A percentile compares a stretch with the other conserved stretches of the same genome.
These are phyloP conservation scores for Nomia melanderi DNA, from an alignment of 1,140 invertebrate species.

Conservation along the genomic window DNA sequence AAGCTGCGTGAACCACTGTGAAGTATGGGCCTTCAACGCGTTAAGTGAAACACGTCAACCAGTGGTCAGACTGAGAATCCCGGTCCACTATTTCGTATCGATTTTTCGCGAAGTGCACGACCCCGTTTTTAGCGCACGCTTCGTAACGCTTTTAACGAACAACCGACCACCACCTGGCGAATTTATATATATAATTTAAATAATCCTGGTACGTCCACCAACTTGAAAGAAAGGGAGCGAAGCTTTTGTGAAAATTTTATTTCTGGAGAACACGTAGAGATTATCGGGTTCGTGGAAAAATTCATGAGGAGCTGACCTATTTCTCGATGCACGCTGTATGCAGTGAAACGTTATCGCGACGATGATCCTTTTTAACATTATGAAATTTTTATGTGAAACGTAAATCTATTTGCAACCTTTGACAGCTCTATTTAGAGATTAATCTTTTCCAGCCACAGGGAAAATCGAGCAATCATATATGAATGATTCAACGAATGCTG, in stretches of 20 bases:
- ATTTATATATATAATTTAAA: background rate
- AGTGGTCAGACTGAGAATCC: slow-evolving; percentile 19
- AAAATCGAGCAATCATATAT: background rate
- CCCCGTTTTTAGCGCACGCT: slow-evolving; percentile 40
- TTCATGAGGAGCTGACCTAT: no score
- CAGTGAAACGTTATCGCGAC: background rate
- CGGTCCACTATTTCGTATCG: slow-evolving; percentile 37
- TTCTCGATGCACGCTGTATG: no score
- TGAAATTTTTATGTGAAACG: no score
- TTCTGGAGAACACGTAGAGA: background rate
- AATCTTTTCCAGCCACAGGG: background rate
- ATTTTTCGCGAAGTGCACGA: slow-evolving; percentile 44
- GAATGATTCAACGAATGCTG: background rate
- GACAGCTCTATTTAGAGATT: no score
- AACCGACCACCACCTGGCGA: background rate
- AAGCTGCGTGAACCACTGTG: background rate
- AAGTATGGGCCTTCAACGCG: background rate
- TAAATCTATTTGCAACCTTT: no score
- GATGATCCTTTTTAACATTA: background rate
- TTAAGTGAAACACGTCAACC: slow-evolving; percentile 28
- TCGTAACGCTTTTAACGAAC: slow-evolving; percentile 26
- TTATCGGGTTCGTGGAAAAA: background rate
- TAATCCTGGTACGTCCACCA: background rate
- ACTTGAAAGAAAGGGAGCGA: background rate
- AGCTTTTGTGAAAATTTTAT: background rate